Percentiles rank a stretch among this genome's conserved stretches.
Evolutionary conservation across 2,888 invertebrate genomes (phyloP).

Genomic region (Erynnis tages): DNA sequence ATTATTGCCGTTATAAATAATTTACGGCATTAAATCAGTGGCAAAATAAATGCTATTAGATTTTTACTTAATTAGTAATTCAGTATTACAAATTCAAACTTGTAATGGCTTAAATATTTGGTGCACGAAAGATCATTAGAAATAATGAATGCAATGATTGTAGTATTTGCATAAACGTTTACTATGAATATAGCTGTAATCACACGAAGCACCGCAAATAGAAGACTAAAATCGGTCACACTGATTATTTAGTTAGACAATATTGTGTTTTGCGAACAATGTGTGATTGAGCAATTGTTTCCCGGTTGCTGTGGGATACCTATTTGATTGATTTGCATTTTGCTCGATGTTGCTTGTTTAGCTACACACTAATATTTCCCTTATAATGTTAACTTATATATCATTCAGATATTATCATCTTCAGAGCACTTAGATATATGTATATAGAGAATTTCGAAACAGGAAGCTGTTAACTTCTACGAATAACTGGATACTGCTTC

Average conservation of each 20-base stretch:
- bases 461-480: neutral
- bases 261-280: slow-evolving; percentile 28
- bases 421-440: neutral
- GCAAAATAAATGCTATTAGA: neutral
- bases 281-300: slow-evolving; percentile 37
- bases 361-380: neutral
- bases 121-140: slow-evolving; percentile 15
- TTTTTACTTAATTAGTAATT: neutral
- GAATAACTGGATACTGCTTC: neutral
- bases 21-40: slow-evolving; percentile 40
- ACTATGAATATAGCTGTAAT: slow-evolving; percentile 31
- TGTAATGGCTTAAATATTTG: slow-evolving; percentile 2
- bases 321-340: slow-evolving; percentile 26
- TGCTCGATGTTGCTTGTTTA: slow-evolving; percentile 16
- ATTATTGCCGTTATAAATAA: slow-evolving; percentile 66
- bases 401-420: neutral
- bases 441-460: neutral
- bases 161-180: slow-evolving; percentile 20
- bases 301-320: slow-evolving; percentile 19
- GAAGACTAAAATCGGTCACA: slow-evolving; percentile 35
- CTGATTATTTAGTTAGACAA: slow-evolving; percentile 34
- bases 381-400: neutral
- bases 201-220: slow-evolving; percentile 30
- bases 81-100: neutral
- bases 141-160: slow-evolving; percentile 31